Conservation (phyloP, 2,888 invertebrate species). For the Caenorhabditis uteleia region DNA sequence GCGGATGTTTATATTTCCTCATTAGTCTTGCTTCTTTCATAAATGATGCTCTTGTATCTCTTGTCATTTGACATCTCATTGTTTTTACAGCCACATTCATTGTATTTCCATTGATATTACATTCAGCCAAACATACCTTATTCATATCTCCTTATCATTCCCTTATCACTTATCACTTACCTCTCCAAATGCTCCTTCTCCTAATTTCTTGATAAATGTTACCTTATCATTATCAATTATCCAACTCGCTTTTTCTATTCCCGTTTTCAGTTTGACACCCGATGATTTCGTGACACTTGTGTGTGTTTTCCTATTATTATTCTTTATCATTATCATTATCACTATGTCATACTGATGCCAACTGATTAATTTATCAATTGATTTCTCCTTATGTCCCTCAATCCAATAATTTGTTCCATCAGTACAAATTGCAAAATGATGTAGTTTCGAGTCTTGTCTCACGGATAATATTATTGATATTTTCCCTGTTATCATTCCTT, state of each 20-base stretch:
- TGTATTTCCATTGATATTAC: conserved; percentile 26
- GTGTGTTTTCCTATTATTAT: not conserved
- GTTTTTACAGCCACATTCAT: conserved; percentile 64
- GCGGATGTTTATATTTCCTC: conserved; percentile 58
- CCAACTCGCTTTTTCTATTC: conserved; percentile 53
- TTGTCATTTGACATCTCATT: conserved; percentile 53
- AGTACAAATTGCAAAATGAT: conserved; percentile 53
- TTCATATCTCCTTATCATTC: not conserved
- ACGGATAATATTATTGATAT: conserved; percentile 53
- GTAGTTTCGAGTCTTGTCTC: conserved; percentile 34
- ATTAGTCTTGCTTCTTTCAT: conserved; percentile 65
- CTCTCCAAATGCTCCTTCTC: conserved; percentile 65
- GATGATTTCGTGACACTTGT: conserved; percentile 28
- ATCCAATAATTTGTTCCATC: conserved; percentile 22
- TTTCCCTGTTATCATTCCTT: no score
- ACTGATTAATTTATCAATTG: conserved; percentile 12
- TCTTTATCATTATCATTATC: not conserved
- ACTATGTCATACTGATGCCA: conserved; percentile 12
- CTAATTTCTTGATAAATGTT: conserved; percentile 53
- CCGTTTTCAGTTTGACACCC: conserved; percentile 24
- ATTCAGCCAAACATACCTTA: conserved; percentile 54
- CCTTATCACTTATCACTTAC: conserved; percentile 10
- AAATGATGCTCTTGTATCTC: conserved; percentile 55
- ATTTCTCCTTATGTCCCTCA: conserved; percentile 44
- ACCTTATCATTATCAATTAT: conserved; percentile 57